Base-by-base conservation (phyloP, 2,113 vertebrate species). In the Macquaria ambigua region DNA sequence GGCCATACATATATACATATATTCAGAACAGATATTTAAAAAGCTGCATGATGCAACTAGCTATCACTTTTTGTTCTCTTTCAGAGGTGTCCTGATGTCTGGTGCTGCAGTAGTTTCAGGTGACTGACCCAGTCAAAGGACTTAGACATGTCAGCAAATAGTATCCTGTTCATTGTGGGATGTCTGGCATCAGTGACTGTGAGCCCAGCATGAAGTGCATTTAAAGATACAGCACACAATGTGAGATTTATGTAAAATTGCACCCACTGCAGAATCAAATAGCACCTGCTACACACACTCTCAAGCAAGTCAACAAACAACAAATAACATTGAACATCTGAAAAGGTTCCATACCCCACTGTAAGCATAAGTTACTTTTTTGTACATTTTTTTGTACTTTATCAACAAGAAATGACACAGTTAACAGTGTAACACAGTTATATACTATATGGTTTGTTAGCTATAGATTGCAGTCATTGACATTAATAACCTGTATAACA, bases 191-290 rank as follows among this genome's bases (percentile, higher is more conserved):
- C 74, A 64, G 63, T 70, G 62, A 55, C 85, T 64, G 79, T 55
- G 28, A 82, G 63, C 39, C 25, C 69, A 73, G 41, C 28, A 43
- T 28, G 12, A 77, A 34, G 8, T 64, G 21, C 28, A 39, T 77
- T 74, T 77, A 83, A 88, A 88, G 37, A 28, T 78, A 53, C 37
- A 53, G 53, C 31, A 59, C 28, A 70, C 28, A 41, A 15, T 77
- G 64, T 71, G 28, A 72, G 48, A 75, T 70, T 1, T 48, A 56
- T 50, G 34, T 63, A 21, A 69, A 70, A 77, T 28, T 52, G 63
- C 31, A 46, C 20, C 34, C 11, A 52, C 52, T 56, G 11, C 18
- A 68, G 12, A 83, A 31, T 52, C 77, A 46, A 71, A 71, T 5
- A 61, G 25, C 11, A 28, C 23, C 5, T 1, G n/a, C 66, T 43